Base-by-base conservation (phyloP, 2,888 invertebrate species). In the Cantharis nigra region DNA sequence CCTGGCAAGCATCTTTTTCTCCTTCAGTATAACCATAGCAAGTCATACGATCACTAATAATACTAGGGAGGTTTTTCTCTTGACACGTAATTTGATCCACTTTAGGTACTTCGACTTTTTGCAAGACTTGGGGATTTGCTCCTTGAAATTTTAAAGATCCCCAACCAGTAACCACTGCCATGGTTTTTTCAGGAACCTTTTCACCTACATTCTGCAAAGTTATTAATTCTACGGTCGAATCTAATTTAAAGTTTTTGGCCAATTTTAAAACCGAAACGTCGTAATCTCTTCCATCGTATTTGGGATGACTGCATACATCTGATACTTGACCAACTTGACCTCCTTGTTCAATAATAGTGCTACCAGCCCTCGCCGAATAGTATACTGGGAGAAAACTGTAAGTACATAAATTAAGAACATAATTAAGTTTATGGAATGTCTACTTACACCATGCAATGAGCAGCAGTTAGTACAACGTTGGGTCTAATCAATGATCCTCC, bases 1-100 rank as follows among this genome's bases (percentile, higher is more conserved):
- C 72, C 33, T 76, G 76, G 18, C 76, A 76, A 63, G 76, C 5
- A 33, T 76, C 76, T 23, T 76, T 76, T 9, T 62, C 70, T 2
- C 63, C 70, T 64, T 64, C 49, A 0, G 20, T 20, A 23, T 30
- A 30, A 11, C 74, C 74, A 20, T 49, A 74, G 18, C 75, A 75
- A 16, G n/a, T 69, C 75, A 75, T 75, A 3, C 70, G 70, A 9
- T 28, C 14, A 16, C 11, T 65, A 14, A 70, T 3, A 4, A 2
- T 9, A 7, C 9, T 20, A 2, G 5, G 13, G 14, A 1, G 0
- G n/a, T 75, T 70, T 0, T 2, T 9, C 1, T 16, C 14, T 10
- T n/a, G 16, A 11, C 75, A 75, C 3, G 1, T 23, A 0, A 2
- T n/a, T 10, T 49, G 14, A 26, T 18, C 62, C 18, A 75, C 11